phyloP scores from a whole-genome alignment of 2,797 vertebrate species.

The Heliangelus exortis region DNA sequence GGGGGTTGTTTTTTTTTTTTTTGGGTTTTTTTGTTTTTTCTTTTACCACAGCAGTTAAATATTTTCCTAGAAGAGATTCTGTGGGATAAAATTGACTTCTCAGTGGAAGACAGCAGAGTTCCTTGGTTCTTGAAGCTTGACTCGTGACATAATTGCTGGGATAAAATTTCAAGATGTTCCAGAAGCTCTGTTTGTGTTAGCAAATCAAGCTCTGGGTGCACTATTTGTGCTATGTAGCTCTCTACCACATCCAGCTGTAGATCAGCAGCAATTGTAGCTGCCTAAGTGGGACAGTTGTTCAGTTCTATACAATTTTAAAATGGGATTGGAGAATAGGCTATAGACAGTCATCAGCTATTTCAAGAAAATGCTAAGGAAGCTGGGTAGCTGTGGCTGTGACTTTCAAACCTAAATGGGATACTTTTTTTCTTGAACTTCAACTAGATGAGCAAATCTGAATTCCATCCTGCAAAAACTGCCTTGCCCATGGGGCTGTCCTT shows the following conservation, averaged over 20 bases:
- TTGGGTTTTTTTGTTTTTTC: neutral
- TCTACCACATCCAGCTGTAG: neutral
- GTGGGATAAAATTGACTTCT: neutral
- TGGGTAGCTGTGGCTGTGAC: neutral
- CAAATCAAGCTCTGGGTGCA: neutral
- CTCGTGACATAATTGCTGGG: neutral
- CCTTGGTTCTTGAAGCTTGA: neutral
- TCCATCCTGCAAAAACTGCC: neutral
- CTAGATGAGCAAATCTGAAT: neutral
- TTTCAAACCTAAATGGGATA: neutral
- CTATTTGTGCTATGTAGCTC: neutral
- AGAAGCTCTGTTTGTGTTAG: neutral
- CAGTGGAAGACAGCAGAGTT: neutral
- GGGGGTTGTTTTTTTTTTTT: neutral
- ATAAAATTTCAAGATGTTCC: neutral
- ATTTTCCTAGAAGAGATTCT: neutral
- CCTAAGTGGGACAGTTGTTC: neutral
- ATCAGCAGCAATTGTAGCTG: neutral
- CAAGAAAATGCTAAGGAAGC: neutral
- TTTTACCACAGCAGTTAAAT: neutral
- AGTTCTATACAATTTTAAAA: neutral
- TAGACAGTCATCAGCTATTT: neutral
- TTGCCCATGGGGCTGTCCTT: neutral
- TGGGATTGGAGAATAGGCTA: neutral
- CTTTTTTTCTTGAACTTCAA: neutral